Conservation (phyloP, 2,888 invertebrate genomes). For the Leptinotarsa rubiginosa region DNA sequence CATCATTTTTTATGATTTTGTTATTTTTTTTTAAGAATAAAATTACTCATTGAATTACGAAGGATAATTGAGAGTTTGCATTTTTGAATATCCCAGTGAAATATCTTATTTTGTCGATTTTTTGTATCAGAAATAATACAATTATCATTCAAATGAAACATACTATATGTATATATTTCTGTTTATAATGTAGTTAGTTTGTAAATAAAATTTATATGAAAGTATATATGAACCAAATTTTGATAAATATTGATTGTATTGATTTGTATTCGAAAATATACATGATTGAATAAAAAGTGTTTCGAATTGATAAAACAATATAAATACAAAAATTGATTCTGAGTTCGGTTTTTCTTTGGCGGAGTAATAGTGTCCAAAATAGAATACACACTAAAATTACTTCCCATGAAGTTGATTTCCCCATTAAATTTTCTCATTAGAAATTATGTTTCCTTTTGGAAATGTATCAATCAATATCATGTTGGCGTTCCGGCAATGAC, state of each 20-base stretch:
- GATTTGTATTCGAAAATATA: constrained; percentile 34
- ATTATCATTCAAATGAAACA: constrained; percentile 24
- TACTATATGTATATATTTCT: constrained; percentile 42
- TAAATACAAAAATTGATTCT: too few species aligned
- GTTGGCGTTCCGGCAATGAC: too few species aligned
- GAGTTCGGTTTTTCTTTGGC: too few species aligned
- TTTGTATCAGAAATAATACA: background rate
- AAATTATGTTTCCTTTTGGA: too few species aligned
- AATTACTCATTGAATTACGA: too few species aligned
- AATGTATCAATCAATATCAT: too few species aligned
- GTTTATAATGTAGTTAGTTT: constrained; percentile 43
- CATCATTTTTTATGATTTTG: constrained; percentile 11
- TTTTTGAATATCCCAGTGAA: background rate
- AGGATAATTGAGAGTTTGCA: too few species aligned
- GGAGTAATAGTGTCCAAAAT: too few species aligned
- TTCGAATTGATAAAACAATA: too few species aligned
- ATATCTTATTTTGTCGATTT: constrained; percentile 14
- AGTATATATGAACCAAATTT: constrained; percentile 41
- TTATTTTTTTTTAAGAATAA: background rate
- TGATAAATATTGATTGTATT: constrained; percentile 31
- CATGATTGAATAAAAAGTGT: constrained; percentile 1
- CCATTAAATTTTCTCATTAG: too few species aligned
- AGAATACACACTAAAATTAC: too few species aligned
- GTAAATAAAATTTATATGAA: constrained; percentile 39
- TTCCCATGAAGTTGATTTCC: too few species aligned